Conservation (phyloP, 2,888 invertebrate genomes). For the Aspidapion aeneum region DNA sequence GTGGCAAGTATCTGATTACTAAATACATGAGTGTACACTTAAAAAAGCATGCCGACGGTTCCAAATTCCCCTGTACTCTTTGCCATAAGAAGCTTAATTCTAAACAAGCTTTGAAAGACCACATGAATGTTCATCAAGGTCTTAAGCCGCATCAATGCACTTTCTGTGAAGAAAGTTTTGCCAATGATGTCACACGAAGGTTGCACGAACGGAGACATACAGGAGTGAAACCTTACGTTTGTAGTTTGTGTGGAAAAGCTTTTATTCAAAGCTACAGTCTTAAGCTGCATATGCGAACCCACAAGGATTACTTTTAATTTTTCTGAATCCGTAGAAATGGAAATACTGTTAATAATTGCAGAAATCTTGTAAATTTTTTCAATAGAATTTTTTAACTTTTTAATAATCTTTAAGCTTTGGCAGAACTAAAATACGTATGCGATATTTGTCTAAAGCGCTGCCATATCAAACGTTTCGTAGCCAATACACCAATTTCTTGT, state of each 20-base stretch:
- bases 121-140: slow-evolving; percentile 40
- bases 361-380: too few species aligned
- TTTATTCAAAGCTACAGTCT: slow-evolving; percentile 32
- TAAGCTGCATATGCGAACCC: slow-evolving; percentile 41
- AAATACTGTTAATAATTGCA: too few species aligned
- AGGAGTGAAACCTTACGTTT: slow-evolving; percentile 53
- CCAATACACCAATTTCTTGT: too few species aligned
- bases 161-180: slow-evolving; percentile 55
- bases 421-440: too few species aligned
- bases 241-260: slow-evolving; percentile 44
- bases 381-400: too few species aligned
- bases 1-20: not conserved
- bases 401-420: too few species aligned
- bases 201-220: slow-evolving; percentile 48
- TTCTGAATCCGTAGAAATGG: too few species aligned
- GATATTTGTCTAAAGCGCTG: too few species aligned
- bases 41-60: slow-evolving; percentile 44
- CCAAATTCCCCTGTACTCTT: slow-evolving; percentile 46
- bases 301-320: too few species aligned
- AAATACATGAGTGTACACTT: slow-evolving; percentile 32
- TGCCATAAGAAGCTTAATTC: slow-evolving; percentile 53
- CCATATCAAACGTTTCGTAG: too few species aligned
- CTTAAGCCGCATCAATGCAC: slow-evolving; percentile 50
- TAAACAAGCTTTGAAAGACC: slow-evolving; percentile 34
- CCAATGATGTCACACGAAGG: slow-evolving; percentile 52